Base-by-base conservation (phyloP, 2,888 invertebrate genomes). In the Crematogaster levior region DNA sequence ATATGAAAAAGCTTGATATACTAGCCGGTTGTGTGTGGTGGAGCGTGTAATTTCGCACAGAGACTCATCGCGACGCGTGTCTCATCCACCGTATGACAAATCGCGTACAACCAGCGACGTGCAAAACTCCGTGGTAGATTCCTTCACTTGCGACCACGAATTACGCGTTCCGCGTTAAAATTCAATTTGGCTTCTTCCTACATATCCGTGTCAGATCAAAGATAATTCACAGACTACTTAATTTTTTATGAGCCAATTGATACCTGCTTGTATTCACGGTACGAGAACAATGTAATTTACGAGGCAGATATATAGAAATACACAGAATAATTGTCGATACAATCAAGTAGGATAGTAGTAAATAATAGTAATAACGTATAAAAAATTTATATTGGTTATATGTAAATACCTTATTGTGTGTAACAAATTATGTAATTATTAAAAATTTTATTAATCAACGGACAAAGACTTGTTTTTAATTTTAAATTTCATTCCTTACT, bases 41-140 rank as follows among this genome's bases (percentile, higher is more conserved):
- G 37, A 83, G 81, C 81, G 56, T 81, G 73, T 73, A 81, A 83
- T 81, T 81, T 72, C 81, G 68, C 79, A 53, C 79, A 21, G 58
- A 65, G 43, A 83, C 66, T 74, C 60, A 74, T 83, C 66, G 40
- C 75, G 75, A 63, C 68, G 63, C 53, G 81, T 73, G 74, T 61
- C 58, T 80, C 53, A 30, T 63, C 37, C 53, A 73, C 21, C 46
- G 34, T 53, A 73, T 81, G 81, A 81, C 63, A 81, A 81, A 81
- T 81, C 53, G 63, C 56, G n/a, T n/a, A n/a, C n/a, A n/a, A n/a
- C n/a, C n/a, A n/a, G n/a, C n/a, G n/a, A n/a, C n/a, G n/a, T n/a
- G n/a, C n/a, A n/a, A n/a, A n/a, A n/a, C n/a, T n/a, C n/a, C 46
- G 40, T 51, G 34, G n/a, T 27, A n/a, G 27, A 75, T 75, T 51